Base-by-base conservation (phyloP, 2,888 invertebrate species). In the Callyntrura guangdongensis region DNA sequence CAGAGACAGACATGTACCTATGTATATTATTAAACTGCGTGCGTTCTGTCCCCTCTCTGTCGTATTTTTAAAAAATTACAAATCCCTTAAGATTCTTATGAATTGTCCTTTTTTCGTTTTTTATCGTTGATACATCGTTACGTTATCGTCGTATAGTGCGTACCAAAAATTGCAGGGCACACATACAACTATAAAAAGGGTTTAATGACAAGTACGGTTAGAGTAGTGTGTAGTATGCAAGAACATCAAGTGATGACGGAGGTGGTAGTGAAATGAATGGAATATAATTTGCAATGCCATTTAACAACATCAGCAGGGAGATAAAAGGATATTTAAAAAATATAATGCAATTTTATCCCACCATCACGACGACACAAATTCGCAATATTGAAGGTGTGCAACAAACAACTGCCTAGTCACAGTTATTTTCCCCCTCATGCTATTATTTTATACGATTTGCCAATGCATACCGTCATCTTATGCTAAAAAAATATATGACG, bases 61-160 rank as follows among this genome's bases (percentile, higher is more conserved):
- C 25, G 4, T 67, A 0, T 36, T 67, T 20, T 22, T 22, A 11
- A 22, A 67, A 67, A 67, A 14, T 25, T 22, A 36, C 72, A 47
- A 72, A 72, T 72, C 72, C 72, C 45, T 72, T 45, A 72, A 45
- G 72, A 72, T 9, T 8, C 72, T 67, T 67, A 67, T 1, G 4
- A 67, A 72, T 36, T 72, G 72, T 72, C 72, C 72, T 20, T 69
- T 69, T 72, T 47, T 72, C 45, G 22, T 72, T 72, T 11, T 22
- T 67, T 6, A 12, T 67, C 27, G 67, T 36, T 47, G 45, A 36
- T 72, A 45, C 72, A 72, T 36, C 45, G 72, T 72, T 45, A 17
- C 72, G 36, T 9, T 47, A 17, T 47, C 17, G 45, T n/a, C n/a
- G n/a, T n/a, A n/a, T 17, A 36, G 45, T 47, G 61, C 61, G 61